Conservation (phyloP, 92 coral and sea anemone genomes). For the Galaxea fascicularis region DNA sequence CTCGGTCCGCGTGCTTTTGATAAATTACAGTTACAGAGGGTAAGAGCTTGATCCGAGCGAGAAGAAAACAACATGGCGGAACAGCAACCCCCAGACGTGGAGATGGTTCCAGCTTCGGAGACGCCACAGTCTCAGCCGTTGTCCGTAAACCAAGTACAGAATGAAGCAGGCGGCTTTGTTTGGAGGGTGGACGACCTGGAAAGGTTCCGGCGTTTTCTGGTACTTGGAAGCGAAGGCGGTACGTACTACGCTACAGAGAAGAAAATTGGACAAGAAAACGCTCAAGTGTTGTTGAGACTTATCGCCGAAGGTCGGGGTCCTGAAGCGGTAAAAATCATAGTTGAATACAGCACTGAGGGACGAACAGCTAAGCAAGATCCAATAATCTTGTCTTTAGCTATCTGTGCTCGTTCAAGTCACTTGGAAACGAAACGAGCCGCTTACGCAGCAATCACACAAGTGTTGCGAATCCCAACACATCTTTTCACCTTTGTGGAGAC, state of each 20-base stretch:
- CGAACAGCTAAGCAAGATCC: constrained; percentile 93
- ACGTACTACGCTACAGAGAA: constrained; percentile 77
- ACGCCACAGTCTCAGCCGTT: constrained; percentile 56
- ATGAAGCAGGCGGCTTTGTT: constrained; percentile 88
- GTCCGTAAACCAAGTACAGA: constrained; percentile 74
- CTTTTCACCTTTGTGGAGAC: constrained; percentile 84
- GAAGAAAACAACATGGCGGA: constrained; percentile 39
- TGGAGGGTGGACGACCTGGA: constrained; percentile 87
- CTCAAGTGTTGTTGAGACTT: constrained; percentile 72
- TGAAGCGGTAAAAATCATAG: constrained; percentile 78
- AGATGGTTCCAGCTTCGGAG: constrained; percentile 54
- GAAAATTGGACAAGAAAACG: constrained; percentile 79
- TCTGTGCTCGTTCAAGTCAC: constrained; percentile 83
- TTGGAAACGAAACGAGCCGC: constrained; percentile 83
- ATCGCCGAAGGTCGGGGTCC: constrained; percentile 81
- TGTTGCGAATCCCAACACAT: constrained; percentile 91
- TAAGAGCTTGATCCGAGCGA: not conserved
- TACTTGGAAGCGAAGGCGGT: constrained; percentile 88
- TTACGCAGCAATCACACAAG: constrained; percentile 71
- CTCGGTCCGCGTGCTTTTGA: constrained; percentile 20
- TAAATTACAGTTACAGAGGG: not conserved
- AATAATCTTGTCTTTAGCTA: constrained; percentile 81
- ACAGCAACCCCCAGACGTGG: constrained; percentile 58
- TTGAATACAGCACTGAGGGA: constrained; percentile 84
- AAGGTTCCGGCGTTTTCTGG: constrained; percentile 85